Percentiles rank a stretch among this genome's conserved stretches.
Evolutionary conservation across 2,888 invertebrate species (phyloP).

Genomic region (Yponomeuta cagnagella): DNA sequence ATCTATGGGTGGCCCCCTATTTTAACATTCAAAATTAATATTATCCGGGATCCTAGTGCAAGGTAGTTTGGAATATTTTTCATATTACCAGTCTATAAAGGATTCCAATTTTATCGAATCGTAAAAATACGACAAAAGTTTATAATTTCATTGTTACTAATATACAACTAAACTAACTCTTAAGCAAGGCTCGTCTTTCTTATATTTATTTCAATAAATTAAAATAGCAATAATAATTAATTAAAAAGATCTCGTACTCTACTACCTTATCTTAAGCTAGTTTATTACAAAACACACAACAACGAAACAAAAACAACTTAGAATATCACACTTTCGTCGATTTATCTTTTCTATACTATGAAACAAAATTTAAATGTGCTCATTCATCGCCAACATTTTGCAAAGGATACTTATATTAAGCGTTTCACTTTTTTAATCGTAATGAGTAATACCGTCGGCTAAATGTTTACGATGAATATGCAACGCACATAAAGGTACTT

Average conservation of each 20-base stretch:
- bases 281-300: constrained; percentile 72
- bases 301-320: constrained; percentile 71
- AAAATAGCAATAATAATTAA: constrained; percentile 46
- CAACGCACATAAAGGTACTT: neutral
- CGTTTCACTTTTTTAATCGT: neutral
- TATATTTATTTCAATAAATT: constrained; percentile 46
- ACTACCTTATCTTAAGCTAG: constrained; percentile 60
- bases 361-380: neutral
- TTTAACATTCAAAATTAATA: too few relatives aligned
- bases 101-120: constrained; percentile 27
- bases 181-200: constrained; percentile 76
- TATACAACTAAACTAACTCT: constrained; percentile 65
- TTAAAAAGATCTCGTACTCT: constrained; percentile 44
- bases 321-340: constrained; percentile 72
- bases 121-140: constrained; percentile 37
- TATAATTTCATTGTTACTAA: constrained; percentile 45
- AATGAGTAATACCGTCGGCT: neutral
- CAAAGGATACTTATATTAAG: neutral
- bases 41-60: too few relatives aligned
- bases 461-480: neutral
- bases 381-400: neutral
- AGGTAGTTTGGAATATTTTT: neutral
- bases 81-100: neutral
- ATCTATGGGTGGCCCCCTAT: too few relatives aligned
- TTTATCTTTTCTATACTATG: constrained; percentile 23